phyloP scores from a whole-genome alignment of 2,113 vertebrate species.

The Fulica atra region DNA sequence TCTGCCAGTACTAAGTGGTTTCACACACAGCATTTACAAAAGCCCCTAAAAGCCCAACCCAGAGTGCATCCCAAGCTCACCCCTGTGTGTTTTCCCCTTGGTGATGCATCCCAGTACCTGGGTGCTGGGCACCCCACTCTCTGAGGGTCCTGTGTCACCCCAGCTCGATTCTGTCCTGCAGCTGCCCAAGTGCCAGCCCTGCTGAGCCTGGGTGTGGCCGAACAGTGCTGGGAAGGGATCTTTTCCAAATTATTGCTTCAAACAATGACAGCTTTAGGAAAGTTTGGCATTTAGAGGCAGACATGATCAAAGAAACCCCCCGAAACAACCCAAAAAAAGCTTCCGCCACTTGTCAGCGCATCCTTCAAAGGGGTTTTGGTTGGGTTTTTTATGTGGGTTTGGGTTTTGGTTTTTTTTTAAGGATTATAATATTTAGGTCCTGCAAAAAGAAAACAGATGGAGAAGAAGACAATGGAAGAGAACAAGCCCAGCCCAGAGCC shows the following conservation, averaged over 20 bases:
- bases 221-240: neutral
- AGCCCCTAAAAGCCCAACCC: neutral
- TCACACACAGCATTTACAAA: accelerated
- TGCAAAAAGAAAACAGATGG: slow-evolving; percentile 14
- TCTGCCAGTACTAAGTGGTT: neutral
- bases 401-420: neutral
- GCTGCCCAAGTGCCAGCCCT: neutral
- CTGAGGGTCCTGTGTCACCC: accelerated
- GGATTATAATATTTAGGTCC: neutral
- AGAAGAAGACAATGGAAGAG: neutral
- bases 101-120: accelerated
- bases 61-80: neutral
- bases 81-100: accelerated
- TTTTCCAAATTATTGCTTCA: neutral
- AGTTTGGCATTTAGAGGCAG: neutral
- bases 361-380: neutral
- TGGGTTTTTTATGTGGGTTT: neutral
- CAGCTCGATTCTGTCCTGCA: neutral
- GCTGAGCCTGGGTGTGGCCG: neutral
- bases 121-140: accelerated
- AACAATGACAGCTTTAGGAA: neutral
- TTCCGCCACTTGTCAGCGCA: neutral
- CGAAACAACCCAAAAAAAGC: too few species aligned
- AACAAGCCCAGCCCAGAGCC: neutral
- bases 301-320: neutral